A percentile compares a stretch with the other conserved stretches of the same genome.
Evolutionary conservation across 2,797 vertebrate species (phyloP).

Genomic region (Enteromius radiatus): DNA sequence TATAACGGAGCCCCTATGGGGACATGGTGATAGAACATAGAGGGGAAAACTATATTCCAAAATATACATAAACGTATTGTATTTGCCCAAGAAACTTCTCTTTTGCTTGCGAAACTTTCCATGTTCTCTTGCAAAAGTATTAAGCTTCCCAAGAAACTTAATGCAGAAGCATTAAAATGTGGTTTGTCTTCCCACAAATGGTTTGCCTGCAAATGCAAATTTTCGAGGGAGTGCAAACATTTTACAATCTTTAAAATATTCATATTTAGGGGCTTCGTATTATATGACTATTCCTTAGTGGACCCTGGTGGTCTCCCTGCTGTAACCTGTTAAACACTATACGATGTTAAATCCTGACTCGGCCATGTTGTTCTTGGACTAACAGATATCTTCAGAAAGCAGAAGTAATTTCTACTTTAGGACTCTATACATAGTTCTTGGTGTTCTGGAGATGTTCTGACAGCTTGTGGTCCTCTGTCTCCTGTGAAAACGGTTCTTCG

Average conservation of each 20-base stretch:
- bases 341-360: background rate
- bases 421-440: background rate
- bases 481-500: conserved; percentile 63
- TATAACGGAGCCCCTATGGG: background rate
- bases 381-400: background rate
- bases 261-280: background rate
- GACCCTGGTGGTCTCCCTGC: background rate
- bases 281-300: background rate
- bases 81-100: background rate
- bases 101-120: background rate
- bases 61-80: background rate
- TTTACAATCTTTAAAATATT: background rate
- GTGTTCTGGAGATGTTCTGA: conserved; percentile 28
- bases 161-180: background rate
- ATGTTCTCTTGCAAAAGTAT: background rate
- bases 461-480: conserved; percentile 63
- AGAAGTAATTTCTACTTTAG: background rate
- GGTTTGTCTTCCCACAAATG: background rate
- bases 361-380: conserved; percentile 1
- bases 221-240: background rate
- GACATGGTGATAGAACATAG: background rate
- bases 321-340: background rate
- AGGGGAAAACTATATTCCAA: background rate
- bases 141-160: background rate
- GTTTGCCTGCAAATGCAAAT: background rate